phyloP scores from a whole-genome alignment of 2,888 invertebrate species.

The Dilophus febrilis region DNA sequence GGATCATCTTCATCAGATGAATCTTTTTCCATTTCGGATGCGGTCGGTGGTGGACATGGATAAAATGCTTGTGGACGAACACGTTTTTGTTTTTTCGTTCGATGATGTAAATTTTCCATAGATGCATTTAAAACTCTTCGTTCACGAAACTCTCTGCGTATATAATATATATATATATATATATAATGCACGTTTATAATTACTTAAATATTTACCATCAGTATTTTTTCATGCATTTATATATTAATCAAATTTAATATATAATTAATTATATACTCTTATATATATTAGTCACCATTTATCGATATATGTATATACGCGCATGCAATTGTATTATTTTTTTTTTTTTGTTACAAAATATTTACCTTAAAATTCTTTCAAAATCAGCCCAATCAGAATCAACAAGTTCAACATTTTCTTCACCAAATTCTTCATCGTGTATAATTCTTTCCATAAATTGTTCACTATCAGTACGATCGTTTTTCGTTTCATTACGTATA shows the following conservation, averaged over 20 bases:
- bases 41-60: conserved; percentile 26
- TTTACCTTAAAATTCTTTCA: conserved; percentile 21
- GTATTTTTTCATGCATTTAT: no score
- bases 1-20: conserved; percentile 22
- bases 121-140: conserved; percentile 23
- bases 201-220: no score
- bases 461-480: conserved; percentile 1
- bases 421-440: conserved; percentile 29
- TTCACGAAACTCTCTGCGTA: conserved; percentile 23
- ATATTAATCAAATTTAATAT: conserved; percentile 1
- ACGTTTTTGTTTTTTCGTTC: conserved; percentile 20
- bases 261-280: no score
- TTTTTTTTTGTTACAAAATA: no score
- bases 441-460: conserved; percentile 14
- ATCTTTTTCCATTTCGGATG: conserved; percentile 21
- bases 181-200: conserved; percentile 2
- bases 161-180: no score
- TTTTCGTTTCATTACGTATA: no score
- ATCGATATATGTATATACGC: no score
- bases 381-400: conserved; percentile 31
- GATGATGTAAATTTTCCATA: conserved; percentile 25
- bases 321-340: no score
- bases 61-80: conserved; percentile 27
- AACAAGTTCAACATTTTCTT: conserved; percentile 28
- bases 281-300: no score